Evolutionary conservation across 2,113 vertebrate species (phyloP), one percentile per base, ranked within the genome.

Genomic region (Tylochromis polylepis): DNA sequence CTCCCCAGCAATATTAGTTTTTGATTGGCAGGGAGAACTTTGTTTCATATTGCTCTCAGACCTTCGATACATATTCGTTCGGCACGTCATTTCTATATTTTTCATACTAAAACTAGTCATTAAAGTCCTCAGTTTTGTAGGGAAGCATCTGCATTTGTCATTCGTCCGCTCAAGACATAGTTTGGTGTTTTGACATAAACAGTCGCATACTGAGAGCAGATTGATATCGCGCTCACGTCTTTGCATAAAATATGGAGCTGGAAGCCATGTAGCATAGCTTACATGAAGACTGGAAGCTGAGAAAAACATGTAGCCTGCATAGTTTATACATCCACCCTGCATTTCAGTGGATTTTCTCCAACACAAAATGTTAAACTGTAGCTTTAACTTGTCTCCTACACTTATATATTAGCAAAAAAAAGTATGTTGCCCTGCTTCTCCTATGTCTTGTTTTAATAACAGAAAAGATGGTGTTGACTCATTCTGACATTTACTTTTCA

Each of bases 401-500:
- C 57, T 41, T 29, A 56, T 20, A 14, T 36, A 24, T 38, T 43
- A 55, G 51, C 29, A 79, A 60, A 70, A 85, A 55, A 70, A 16
- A 38, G 18, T 60, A n/a, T 56, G 82, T 84, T 81, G 6, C 65
- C 24, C 5, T 46, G 79, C 60, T 27, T 81, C 46, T 77, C 8
- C 2, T n/a, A 34, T 53, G 81, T 79, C 84, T 56, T 87, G 11
- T 16, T 11, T 27, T 65, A 65, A 65, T 65, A 11, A 91, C 67
- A 90, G 86, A 38, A 88, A 91, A 85, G 18, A 83, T 38, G 24
- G 82, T 24, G 24, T 56, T 78, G 87, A 85, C 82, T 91, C 79
- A 59, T 90, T 88, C 72, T 81, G 87, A 92, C 91, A 89, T 95
- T 89, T 92, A 91, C 82, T 92, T 86, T 81, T 86, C 83, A 91